phyloP scores from a whole-genome alignment of 2,113 vertebrate species.

The Python bivittatus region DNA sequence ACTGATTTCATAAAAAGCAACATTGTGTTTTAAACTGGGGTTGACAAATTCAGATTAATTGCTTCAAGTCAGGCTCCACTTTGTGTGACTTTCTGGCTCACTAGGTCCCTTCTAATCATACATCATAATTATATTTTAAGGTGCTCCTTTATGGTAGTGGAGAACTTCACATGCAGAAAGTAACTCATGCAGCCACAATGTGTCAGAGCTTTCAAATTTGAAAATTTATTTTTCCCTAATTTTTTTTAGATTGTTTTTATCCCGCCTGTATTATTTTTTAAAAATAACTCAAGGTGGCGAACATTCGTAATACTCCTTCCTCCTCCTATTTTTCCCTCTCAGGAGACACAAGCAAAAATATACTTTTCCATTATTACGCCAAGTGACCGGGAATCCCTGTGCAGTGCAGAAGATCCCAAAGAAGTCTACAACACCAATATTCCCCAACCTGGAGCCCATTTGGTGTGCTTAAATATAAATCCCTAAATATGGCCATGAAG shows the following conservation, averaged over 20 bases:
- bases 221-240: too few relatives aligned
- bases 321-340: too few relatives aligned
- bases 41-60: not conserved
- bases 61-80: not conserved
- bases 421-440: not conserved
- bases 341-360: not conserved
- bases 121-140: not conserved
- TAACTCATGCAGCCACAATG: not conserved
- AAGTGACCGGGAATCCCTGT: not conserved
- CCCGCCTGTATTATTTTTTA: too few relatives aligned
- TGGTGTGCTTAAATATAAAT: not conserved
- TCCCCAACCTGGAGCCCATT: not conserved
- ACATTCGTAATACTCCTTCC: too few relatives aligned
- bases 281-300: too few relatives aligned
- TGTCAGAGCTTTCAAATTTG: too few relatives aligned
- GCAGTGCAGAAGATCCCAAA: not conserved
- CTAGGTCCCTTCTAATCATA: not conserved
- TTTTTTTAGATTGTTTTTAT: too few relatives aligned
- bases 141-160: not conserved
- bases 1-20: not conserved
- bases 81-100: not conserved
- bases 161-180: not conserved
- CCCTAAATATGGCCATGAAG: not conserved
- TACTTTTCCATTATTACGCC: not conserved
- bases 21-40: not conserved